Conservation (phyloP, 2,797 vertebrate species). For the Acanthiza pusilla region DNA sequence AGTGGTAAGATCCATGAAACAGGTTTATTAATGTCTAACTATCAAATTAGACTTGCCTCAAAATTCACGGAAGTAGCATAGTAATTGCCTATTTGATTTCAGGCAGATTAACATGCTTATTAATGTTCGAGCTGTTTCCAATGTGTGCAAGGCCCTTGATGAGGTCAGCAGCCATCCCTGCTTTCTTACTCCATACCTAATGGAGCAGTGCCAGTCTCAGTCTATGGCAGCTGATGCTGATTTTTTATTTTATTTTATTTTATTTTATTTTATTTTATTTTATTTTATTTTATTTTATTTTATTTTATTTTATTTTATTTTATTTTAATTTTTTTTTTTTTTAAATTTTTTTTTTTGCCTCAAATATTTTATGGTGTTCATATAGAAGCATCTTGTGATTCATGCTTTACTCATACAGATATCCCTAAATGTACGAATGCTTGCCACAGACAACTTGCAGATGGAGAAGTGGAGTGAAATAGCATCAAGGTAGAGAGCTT, state of each 20-base stretch:
- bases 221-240: background rate
- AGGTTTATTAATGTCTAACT: conserved; percentile 41
- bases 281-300: background rate
- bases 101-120: conserved; percentile 3
- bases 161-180: background rate
- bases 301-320: background rate
- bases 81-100: conserved; percentile 29
- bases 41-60: conserved; percentile 31
- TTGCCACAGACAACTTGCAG: background rate
- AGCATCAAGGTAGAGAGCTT: background rate
- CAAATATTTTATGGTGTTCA: background rate
- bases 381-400: background rate
- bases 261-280: background rate
- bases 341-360: background rate
- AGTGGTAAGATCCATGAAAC: conserved; percentile 29
- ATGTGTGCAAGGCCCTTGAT: background rate
- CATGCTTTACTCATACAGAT: background rate
- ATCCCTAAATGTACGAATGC: background rate
- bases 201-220: background rate
- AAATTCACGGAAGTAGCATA: conserved; percentile 7
- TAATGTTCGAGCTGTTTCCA: background rate
- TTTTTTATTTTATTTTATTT: background rate
- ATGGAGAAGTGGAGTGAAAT: background rate
- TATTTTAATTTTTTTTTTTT: background rate
- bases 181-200: background rate